Conservation (phyloP, 2,113 vertebrate genomes). For the Anhinga rufa region DNA sequence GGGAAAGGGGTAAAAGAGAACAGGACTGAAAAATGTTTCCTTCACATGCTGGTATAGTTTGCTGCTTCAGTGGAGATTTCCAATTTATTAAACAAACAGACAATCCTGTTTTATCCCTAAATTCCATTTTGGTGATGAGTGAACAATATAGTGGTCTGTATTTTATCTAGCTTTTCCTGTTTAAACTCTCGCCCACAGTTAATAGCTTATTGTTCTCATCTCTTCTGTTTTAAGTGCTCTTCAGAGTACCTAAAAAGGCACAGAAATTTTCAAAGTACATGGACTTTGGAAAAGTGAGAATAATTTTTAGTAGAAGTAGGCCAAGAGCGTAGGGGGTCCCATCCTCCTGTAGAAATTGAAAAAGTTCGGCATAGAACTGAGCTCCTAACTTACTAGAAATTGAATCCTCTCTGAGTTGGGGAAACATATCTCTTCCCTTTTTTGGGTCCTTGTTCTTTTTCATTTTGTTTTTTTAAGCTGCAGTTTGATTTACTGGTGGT, state of each 20-base stretch:
- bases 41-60: not conserved
- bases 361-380: not conserved
- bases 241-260: not conserved
- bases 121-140: not conserved
- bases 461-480: not conserved
- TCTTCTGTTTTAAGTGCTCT: not conserved
- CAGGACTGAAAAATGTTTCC: not conserved
- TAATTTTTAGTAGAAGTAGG: not conserved
- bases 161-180: not conserved
- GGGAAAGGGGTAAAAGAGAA: not conserved
- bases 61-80: not conserved
- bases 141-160: not conserved
- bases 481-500: constrained; percentile 7
- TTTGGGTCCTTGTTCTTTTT: not conserved
- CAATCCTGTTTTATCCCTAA: not conserved
- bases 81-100: not conserved
- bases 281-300: not conserved
- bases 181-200: not conserved
- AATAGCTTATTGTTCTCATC: not conserved
- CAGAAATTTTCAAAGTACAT: not conserved
- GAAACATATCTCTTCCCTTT: not conserved
- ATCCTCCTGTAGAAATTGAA: not conserved
- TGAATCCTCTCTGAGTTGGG: not conserved
- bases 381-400: not conserved
- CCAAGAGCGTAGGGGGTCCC: not conserved